A percentile compares a stretch with the other conserved stretches of the same genome.
Conservation (phyloP, 2,797 vertebrate genomes). For the Bradypodion ventrale region DNA sequence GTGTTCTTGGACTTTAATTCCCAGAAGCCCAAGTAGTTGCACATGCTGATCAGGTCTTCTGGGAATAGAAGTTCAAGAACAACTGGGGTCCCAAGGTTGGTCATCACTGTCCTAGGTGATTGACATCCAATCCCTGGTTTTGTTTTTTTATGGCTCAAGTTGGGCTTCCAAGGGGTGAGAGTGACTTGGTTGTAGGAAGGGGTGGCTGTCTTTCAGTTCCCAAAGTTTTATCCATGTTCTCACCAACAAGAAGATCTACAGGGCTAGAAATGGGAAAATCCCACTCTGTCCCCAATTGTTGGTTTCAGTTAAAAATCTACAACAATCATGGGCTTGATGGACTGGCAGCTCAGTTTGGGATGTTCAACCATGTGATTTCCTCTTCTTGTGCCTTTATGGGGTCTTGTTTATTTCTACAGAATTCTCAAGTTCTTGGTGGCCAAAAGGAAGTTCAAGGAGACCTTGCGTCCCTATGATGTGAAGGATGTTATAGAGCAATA, state of each 20-base stretch:
- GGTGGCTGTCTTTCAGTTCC: too few relatives aligned
- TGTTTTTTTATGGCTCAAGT: neutral
- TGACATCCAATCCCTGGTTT: neutral
- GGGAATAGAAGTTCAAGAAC: too few relatives aligned
- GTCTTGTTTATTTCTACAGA: constrained; percentile 66
- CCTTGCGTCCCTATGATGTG: constrained; percentile 92
- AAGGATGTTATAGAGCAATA: constrained; percentile 99
- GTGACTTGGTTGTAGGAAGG: too few relatives aligned
- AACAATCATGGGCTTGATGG: neutral
- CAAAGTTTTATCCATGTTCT: neutral
- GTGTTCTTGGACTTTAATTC: too few relatives aligned
- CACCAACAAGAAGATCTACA: neutral
- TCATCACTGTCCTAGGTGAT: too few relatives aligned
- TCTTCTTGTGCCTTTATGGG: neutral
- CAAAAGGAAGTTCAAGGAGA: constrained; percentile 99
- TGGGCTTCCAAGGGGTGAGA: too few relatives aligned
- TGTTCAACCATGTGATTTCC: neutral
- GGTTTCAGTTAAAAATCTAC: neutral
- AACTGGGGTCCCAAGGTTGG: too few relatives aligned
- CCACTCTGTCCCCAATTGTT: neutral
- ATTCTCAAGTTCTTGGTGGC: constrained; percentile 98
- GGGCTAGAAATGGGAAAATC: too few relatives aligned
- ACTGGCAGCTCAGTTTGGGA: neutral
- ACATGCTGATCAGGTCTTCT: too few relatives aligned
- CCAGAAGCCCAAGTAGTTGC: too few relatives aligned